Base-by-base conservation (phyloP, 2,797 vertebrate genomes). In the Hylomyscus alleni region DNA sequence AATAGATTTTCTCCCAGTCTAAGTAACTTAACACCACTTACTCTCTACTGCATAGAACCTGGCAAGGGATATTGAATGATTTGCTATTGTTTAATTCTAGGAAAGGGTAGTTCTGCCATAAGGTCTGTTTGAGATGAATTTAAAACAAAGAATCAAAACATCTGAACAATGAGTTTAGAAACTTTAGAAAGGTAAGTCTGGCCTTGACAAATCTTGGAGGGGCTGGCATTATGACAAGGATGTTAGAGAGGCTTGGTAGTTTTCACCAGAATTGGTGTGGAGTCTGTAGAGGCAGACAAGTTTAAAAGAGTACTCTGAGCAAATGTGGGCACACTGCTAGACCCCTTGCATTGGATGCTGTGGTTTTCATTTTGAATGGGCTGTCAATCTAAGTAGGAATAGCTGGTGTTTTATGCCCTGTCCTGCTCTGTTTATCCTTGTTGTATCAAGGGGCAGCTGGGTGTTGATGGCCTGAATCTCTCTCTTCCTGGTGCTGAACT, bases 231-330 rank as follows among this genome's bases (percentile, higher is more conserved):
- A 24, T 31, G 24, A 22, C 50, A 0, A 29, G 14, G 31, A 54
- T 14, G 34, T 7, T 75, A 10, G 5, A 82, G 50, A 81, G 40
- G 3, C 0, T 2, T 11, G 7, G 0, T 3, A 34, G 0, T 22
- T 31, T 89, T 90, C 14, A 8, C 1, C 20, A 37, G 56, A 6
- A 75, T 58, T 50, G 20, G 52, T 40, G 22, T 20, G 12, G 4
- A 17, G 10, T 29, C 50, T 9, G 7, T 12, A 47, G 22, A 34
- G 7, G 37, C 1, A 37, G 47, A 11, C 0, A 47, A 37, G 19
- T 14, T 91, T 6, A 92, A n/a, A 17, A 58, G 5, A 19, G 0
- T 44, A 15, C 47, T 11, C 6, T 31, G 11, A 12, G 7, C 3
- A 34, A 58, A 47, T 40, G 47, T 34, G 6, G 6, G 11, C 11